Evolutionary conservation across 2,797 vertebrate species (phyloP).

Genomic region (Echiichthys vipera): DNA sequence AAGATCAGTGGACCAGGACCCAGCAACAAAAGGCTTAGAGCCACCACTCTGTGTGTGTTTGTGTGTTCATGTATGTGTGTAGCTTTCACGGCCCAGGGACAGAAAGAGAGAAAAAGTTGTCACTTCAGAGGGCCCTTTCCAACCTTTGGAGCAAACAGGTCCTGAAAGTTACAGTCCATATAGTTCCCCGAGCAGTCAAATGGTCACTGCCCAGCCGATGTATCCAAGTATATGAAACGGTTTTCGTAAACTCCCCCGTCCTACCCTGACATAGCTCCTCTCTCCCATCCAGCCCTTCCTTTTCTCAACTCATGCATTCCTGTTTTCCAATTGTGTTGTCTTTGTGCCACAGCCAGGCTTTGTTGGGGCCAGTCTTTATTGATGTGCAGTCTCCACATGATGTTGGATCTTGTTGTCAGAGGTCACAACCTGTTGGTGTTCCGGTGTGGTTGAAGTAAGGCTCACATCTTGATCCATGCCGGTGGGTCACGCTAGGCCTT

Average conservation of each 20-base stretch:
- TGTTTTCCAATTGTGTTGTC: constrained; percentile 81
- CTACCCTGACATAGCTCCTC: constrained; percentile 6
- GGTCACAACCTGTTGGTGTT: constrained; percentile 86
- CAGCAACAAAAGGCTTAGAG: constrained; percentile 85
- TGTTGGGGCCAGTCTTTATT: constrained; percentile 75
- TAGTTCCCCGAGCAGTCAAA: constrained; percentile 82
- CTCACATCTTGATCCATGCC: constrained; percentile 86
- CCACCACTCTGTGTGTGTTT: constrained; percentile 76
- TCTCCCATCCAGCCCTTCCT: constrained; percentile 39
- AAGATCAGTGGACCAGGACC: constrained; percentile 83
- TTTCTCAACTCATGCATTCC: constrained; percentile 71
- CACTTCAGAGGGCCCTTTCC: constrained; percentile 85
- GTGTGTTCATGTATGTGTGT: constrained; percentile 70
- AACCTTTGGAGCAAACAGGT: constrained; percentile 76
- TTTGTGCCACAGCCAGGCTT: constrained; percentile 73
- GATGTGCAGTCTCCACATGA: constrained; percentile 73
- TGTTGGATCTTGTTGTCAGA: constrained; percentile 78
- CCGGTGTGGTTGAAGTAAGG: constrained; percentile 78
- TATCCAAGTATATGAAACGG: constrained; percentile 78
- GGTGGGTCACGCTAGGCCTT: constrained; percentile 82
- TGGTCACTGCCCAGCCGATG: constrained; percentile 81
- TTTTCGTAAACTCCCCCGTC: constrained; percentile 57
- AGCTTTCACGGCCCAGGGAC: constrained; percentile 85
- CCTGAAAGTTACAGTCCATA: constrained; percentile 85
- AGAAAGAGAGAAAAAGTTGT: constrained; percentile 82